phyloP scores from a whole-genome alignment of 2,113 vertebrate genomes.

The Pitta sordida region DNA sequence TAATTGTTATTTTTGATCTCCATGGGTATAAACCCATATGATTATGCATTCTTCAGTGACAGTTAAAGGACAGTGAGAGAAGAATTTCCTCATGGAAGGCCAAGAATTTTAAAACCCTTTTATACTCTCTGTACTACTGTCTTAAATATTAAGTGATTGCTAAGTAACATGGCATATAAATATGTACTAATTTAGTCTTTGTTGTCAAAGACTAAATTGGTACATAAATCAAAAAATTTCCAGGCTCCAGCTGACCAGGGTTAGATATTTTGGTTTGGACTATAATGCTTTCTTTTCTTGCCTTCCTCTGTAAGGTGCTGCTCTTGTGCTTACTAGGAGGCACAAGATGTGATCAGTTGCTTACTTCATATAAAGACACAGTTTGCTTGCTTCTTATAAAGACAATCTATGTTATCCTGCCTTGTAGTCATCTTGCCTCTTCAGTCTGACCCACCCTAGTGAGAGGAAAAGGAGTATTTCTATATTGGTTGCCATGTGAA shows the following conservation, averaged over 20 bases:
- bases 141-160: background rate
- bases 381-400: background rate
- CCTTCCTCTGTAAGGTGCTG: background rate
- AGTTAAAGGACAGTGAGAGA: background rate
- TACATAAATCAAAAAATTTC: background rate
- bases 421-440: background rate
- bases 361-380: background rate
- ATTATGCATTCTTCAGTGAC: background rate
- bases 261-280: background rate
- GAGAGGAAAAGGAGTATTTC: background rate
- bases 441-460: background rate
- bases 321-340: background rate
- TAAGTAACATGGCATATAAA: background rate
- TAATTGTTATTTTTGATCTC: background rate
- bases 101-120: background rate
- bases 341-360: background rate
- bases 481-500: background rate
- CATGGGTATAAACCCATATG: background rate
- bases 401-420: background rate
- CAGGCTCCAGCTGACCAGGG: background rate
- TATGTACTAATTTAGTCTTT: background rate
- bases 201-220: background rate
- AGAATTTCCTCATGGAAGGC: background rate
- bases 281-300: background rate
- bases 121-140: background rate